Conservation (phyloP, 2,113 vertebrate species). For the Girardinichthys multiradiatus region DNA sequence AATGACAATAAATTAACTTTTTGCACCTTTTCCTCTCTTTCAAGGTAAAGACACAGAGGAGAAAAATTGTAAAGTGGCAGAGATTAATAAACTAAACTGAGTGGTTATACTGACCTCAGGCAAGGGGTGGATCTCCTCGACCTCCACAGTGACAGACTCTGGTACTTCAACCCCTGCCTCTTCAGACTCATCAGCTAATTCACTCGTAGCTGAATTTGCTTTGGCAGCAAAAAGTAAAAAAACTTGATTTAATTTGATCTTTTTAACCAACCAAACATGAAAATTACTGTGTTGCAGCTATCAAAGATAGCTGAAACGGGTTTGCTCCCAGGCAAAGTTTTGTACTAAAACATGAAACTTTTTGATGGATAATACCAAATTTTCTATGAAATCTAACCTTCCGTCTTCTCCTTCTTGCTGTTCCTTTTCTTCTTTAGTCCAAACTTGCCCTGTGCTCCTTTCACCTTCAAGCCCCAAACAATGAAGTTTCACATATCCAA, state of each 20-base stretch:
- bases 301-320: neutral
- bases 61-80: no score
- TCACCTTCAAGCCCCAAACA: constrained; percentile 48
- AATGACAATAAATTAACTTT: neutral
- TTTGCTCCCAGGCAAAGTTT: neutral
- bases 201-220: constrained; percentile 36
- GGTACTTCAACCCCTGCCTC: constrained; percentile 79
- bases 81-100: neutral
- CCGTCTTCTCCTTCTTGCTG: constrained; percentile 78
- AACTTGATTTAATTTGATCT: neutral
- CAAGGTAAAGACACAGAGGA: neutral
- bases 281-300: neutral
- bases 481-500: neutral
- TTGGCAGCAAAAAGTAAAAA: neutral
- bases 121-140: constrained; percentile 89
- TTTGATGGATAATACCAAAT: neutral
- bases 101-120: constrained; percentile 80
- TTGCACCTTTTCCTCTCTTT: no score
- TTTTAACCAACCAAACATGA: neutral
- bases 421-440: constrained; percentile 85
- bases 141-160: constrained; percentile 84
- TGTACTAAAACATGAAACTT: neutral
- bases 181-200: constrained; percentile 54
- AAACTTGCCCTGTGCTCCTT: constrained; percentile 78
- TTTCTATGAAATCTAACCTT: constrained; percentile 45